A percentile compares a stretch with the other conserved stretches of the same genome.
Conservation (phyloP, 1,140 invertebrate genomes). For the Drosophila trapezifrons region DNA sequence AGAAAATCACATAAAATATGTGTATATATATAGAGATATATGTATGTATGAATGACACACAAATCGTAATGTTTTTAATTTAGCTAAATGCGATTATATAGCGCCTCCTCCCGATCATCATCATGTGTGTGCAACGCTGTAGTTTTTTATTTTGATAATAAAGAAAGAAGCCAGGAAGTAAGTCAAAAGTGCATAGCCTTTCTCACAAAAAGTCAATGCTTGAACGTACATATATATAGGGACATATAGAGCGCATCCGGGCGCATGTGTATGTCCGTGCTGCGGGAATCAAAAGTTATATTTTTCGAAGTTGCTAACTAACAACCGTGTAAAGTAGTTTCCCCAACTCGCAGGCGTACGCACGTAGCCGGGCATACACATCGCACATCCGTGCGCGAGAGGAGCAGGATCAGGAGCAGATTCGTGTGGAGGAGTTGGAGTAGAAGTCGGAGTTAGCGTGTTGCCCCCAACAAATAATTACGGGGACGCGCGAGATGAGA, state of each 20-base stretch:
- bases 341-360: slow-evolving; percentile 8
- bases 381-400: slow-evolving; percentile 21
- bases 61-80: slow-evolving; percentile 54
- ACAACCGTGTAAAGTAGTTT: slow-evolving; percentile 40
- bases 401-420: slow-evolving; percentile 24
- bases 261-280: slow-evolving; percentile 42
- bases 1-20: slow-evolving; percentile 18
- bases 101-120: slow-evolving; percentile 38
- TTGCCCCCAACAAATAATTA: not conserved
- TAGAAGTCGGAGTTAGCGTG: not conserved
- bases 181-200: slow-evolving; percentile 29
- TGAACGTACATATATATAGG: slow-evolving; percentile 31
- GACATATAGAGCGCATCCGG: slow-evolving; percentile 8
- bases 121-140: slow-evolving; percentile 26
- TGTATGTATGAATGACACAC: slow-evolving; percentile 54
- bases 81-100: slow-evolving; percentile 42
- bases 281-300: slow-evolving; percentile 44
- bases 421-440: not conserved
- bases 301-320: slow-evolving; percentile 52
- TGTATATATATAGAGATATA: slow-evolving; percentile 41
- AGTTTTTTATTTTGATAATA: slow-evolving; percentile 57
- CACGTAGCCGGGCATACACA: slow-evolving; percentile 31
- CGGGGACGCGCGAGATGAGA: slow-evolving; percentile 20
- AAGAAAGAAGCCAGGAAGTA: not conserved
- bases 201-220: slow-evolving; percentile 36